Evolutionary conservation across 2,888 invertebrate species (phyloP).

Genomic region (Drosophila differens): DNA sequence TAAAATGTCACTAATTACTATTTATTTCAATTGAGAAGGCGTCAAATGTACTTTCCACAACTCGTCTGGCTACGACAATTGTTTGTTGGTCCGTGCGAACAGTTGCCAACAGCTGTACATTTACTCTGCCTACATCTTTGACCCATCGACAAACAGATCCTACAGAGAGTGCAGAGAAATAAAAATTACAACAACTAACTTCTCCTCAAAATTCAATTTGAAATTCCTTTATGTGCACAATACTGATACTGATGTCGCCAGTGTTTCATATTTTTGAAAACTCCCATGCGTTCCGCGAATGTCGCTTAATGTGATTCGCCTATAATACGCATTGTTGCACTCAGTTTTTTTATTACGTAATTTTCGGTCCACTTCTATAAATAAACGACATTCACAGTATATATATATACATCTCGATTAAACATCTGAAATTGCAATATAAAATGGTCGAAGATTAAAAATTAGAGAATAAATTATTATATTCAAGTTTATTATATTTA

Average conservation of each 20-base stretch:
- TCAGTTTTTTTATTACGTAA: not conserved
- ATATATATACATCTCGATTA: not conserved
- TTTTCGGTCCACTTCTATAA: not conserved
- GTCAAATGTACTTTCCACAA: too few species aligned
- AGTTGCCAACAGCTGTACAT: too few species aligned
- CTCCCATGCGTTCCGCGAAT: not conserved
- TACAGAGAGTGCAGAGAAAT: too few species aligned
- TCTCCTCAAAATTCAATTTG: not conserved
- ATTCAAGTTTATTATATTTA: not conserved
- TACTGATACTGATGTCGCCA: not conserved
- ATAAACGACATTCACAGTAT: not conserved
- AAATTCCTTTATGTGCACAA: not conserved
- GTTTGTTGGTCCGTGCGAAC: too few species aligned
- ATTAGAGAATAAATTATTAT: not conserved
- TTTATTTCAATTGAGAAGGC: too few species aligned
- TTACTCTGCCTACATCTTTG: too few species aligned
- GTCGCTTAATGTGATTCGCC: not conserved
- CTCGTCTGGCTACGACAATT: too few species aligned
- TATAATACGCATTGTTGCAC: not conserved
- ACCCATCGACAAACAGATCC: too few species aligned
- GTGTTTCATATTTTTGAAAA: not conserved
- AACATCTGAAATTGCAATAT: not conserved
- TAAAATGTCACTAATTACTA: too few species aligned
- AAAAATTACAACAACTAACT: too few species aligned
- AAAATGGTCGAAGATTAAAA: not conserved